phyloP scores from a whole-genome alignment of 1,140 invertebrate species.

The Trichonephila clavipes region DNA sequence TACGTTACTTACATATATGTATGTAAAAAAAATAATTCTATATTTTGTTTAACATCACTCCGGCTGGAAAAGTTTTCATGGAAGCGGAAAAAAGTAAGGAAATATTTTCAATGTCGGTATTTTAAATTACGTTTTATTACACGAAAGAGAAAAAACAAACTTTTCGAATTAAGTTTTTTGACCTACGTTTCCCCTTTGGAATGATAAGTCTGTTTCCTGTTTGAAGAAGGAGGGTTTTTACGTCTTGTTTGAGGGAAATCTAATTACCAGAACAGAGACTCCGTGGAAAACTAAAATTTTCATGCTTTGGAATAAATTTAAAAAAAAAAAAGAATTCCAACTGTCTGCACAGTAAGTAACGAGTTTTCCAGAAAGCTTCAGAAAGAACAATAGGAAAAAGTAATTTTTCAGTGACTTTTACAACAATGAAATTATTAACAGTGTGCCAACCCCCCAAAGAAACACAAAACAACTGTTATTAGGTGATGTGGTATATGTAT shows the following conservation, averaged over 20 bases:
- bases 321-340: not conserved
- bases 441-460: no score
- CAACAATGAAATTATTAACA: no score
- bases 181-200: not conserved
- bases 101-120: not conserved
- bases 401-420: not conserved
- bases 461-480: no score
- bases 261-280: not conserved
- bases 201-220: not conserved
- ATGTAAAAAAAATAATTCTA: not conserved
- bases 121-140: constrained; percentile 20
- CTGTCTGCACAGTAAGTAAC: not conserved
- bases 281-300: not conserved
- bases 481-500: no score
- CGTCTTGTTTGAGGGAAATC: not conserved
- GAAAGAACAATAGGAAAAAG: not conserved
- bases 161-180: not conserved
- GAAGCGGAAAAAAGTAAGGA: not conserved
- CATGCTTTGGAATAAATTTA: not conserved
- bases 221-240: not conserved
- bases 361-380: not conserved
- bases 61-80: not conserved
- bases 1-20: no score
- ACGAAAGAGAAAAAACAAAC: not conserved
- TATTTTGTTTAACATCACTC: not conserved